Base-by-base conservation (phyloP, 2,888 invertebrate species). In the Andrena haemorrhoa region DNA sequence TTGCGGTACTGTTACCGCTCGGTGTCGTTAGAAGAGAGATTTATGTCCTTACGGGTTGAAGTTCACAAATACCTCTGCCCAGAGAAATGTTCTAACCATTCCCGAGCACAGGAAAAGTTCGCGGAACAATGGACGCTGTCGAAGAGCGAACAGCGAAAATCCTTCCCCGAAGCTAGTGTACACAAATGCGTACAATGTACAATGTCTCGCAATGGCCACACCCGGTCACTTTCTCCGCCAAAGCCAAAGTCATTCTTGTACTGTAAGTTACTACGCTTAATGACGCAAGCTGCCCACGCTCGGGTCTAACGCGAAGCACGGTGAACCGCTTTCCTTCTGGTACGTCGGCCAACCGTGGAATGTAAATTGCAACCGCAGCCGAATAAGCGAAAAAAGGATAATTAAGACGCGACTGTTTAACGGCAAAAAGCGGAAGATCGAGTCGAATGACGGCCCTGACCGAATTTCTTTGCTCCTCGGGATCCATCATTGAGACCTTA, bases 211-310 rank as follows among this genome's bases (percentile, higher is more conserved):
- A 69, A 80, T 80, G 79, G 82, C 88, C 89, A 88, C 89, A 82
- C 87, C 89, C 89, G 87, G 75, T 53, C 85, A 90, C 90, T 90
- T 90, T 90, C 90, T 90, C 90, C 89, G 77, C 75, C 83, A 83
- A 87, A 89, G 87, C 87, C 88, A 86, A 89, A 89, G 89, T 88
- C 86, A 90, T 86, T 86, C 85, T 82, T 81, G 82, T 78, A 81
- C 83, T 79, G 76, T 84, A 88, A 84, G 83, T 88, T 89, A 89
- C 85, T 86, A 84, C 82, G 79, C 75, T 75, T 88, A 85, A 89
- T 90, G 88, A 90, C 89, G 89, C 87, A 89, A 90, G 82, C 84
- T 80, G 79, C 90, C 90, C 89, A 90, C 90, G 85, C 83, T 75
- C 84, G 78, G 47, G 83, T 85, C 79, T 85, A 85, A 86, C 58